Evolutionary conservation across 2,888 invertebrate genomes (phyloP).

Genomic region (Podabrus alpinus): DNA sequence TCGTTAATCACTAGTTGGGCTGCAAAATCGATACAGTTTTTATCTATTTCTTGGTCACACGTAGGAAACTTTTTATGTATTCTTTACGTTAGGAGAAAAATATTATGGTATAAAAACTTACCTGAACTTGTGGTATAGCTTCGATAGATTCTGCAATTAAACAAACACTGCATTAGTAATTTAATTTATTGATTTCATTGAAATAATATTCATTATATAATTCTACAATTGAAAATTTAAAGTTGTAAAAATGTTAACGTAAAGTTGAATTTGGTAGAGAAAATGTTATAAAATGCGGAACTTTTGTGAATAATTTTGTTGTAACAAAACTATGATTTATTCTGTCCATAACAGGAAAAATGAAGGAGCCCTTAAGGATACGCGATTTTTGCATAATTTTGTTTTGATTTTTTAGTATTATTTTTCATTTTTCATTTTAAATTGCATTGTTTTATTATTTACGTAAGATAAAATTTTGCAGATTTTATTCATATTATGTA

Average conservation of each 20-base stretch:
- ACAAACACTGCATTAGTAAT: neutral
- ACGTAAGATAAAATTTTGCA: no score
- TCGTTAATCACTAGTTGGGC: neutral
- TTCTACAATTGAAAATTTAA: neutral
- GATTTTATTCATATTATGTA: no score
- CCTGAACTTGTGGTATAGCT: neutral
- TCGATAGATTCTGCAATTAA: neutral
- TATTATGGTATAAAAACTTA: constrained; percentile 4
- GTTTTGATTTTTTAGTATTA: neutral
- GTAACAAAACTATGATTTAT: no score
- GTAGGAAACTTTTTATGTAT: neutral
- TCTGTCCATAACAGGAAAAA: no score
- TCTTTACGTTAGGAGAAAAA: neutral
- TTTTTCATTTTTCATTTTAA: no score
- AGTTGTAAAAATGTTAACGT: neutral
- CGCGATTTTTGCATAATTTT: neutral
- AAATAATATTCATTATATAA: neutral
- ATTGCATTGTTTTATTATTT: no score
- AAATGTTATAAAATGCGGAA: neutral
- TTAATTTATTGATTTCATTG: no score
- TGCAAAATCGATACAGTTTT: neutral
- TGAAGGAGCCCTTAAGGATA: neutral
- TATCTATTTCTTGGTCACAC: neutral
- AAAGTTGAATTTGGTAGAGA: neutral
- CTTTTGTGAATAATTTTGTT: neutral